Conservation (phyloP, 2,113 vertebrate species). For the Protobothrops mucrosquamatus region DNA sequence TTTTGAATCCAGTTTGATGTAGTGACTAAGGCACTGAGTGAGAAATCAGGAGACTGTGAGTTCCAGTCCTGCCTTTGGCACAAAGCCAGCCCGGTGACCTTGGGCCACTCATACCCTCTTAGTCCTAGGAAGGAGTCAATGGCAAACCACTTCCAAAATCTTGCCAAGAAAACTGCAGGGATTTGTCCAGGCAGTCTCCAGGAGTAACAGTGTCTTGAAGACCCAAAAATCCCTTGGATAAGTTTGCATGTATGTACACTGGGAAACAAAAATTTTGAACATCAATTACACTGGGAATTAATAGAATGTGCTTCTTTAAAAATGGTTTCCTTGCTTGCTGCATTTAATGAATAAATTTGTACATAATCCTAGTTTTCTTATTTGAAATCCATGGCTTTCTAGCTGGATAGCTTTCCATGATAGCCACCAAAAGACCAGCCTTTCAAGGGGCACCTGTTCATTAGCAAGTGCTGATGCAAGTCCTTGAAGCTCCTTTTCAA, state of each 20-base stretch:
- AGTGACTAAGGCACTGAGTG: not conserved
- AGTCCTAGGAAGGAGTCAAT: not conserved
- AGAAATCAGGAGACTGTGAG: not conserved
- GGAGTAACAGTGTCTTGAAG: not conserved
- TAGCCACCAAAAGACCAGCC: not conserved
- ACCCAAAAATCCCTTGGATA: not conserved
- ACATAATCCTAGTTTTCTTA: not conserved
- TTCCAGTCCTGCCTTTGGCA: not conserved
- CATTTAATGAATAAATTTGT: not conserved
- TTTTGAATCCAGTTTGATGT: not conserved
- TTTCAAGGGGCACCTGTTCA: constrained; percentile 14
- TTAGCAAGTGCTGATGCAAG: not conserved
- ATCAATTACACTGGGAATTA: not conserved
- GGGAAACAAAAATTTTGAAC: not conserved
- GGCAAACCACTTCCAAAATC: not conserved
- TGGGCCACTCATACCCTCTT: not conserved
- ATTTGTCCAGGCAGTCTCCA: not conserved
- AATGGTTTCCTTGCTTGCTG: not conserved
- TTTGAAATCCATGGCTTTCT: not conserved
- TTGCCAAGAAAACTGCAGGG: not conserved
- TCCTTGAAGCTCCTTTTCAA: not conserved
- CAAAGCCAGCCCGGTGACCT: not conserved
- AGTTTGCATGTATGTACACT: not conserved
- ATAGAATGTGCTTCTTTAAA: not conserved
- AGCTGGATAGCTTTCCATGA: not conserved